Base-by-base conservation (phyloP, 2,888 invertebrate genomes). In the Diogma glabrata region DNA sequence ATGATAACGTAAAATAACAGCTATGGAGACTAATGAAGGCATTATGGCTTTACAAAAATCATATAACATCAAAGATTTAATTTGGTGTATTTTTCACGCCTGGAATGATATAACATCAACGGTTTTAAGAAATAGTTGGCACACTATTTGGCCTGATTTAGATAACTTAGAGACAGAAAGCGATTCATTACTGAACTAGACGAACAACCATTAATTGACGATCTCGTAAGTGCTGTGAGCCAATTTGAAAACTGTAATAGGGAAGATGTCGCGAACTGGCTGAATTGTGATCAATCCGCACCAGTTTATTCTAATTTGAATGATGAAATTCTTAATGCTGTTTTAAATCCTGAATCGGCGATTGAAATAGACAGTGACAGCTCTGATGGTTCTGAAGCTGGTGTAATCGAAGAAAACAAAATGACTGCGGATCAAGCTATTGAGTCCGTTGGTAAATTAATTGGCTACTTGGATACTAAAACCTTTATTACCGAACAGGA, bases 121-220 rank as follows among this genome's bases (percentile, higher is more conserved):
- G 33, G 33, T 10, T 33, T 33, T 33, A 33, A 33, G 33, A 33
- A 33, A 33, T 33, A 33, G 33, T 4, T 33, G 33, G 6, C 33
- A 33, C 33, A 33, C 12, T 33, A 33, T 33, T 33, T 33, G 33
- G 33, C 33, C 33, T 33, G 33, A 33, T 33, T 33, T 33, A 33
- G 33, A 33, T 33, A 33, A 4, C 14, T 10, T 33, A 33, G n/a
- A n/a, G n/a, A n/a, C n/a, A n/a, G n/a, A n/a, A n/a, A n/a, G n/a
- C n/a, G n/a, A n/a, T n/a, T n/a, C n/a, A n/a, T n/a, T n/a, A n/a
- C n/a, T n/a, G n/a, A 10, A 33, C 28, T 28, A 28, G 28, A 28
- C 28, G 28, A 28, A 28, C 28, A 28, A 28, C 28, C 28, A 10
- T 28, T 28, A 28, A 28, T 28, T 28, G 10, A 28, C 28, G 28